Evolutionary conservation across 2,888 invertebrate species (phyloP), one percentile per base, ranked within the genome.

Genomic region (Smittia aterrima): DNA sequence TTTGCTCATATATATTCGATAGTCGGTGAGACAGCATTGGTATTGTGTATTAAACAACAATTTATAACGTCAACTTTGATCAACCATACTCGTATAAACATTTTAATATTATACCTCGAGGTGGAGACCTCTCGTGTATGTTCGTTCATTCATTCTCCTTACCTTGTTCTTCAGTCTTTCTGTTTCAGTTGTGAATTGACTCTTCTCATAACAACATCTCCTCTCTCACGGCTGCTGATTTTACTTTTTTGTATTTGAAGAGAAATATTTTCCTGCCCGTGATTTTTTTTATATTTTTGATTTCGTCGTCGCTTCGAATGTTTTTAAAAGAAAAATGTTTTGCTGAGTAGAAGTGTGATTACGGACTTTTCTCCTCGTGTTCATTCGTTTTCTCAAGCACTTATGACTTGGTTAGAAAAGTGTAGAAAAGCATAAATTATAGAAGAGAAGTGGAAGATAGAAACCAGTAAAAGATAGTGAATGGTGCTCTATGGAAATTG

Each of bases 41-140:
- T 58, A 22, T 58, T 64, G 64, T 71, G 70, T 71, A 71, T 72
- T 72, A 72, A 72, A 72, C 68, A 67, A 18, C 40, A 53, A 53
- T 53, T 53, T 72, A 72, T 72, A 72, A 72, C 72, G 72, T 72
- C 72, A 72, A 72, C 72, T 72, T 72, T 72, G 72, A 72, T 72
- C 72, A 72, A 72, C 72, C 72, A 72, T 72, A 72, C 72, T 72
- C 72, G 72, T 62, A 72, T 72, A 72, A 72, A 72, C 72, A 72
- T 72, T 72, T 54, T 72, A 72, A 72, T 72, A 72, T 72, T 54
- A 72, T 62, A 72, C 58, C 62, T 22, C 72, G 58, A 47, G 58
- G 58, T 58, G 58, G 58, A 71, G 70, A 71, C 70, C 70, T 71
- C 70, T 66, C 66, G 18, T 32, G 24, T 71, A 27, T 72, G 72